Conservation (phyloP, 2,797 vertebrate species). For the Geotrypetes seraphini region DNA sequence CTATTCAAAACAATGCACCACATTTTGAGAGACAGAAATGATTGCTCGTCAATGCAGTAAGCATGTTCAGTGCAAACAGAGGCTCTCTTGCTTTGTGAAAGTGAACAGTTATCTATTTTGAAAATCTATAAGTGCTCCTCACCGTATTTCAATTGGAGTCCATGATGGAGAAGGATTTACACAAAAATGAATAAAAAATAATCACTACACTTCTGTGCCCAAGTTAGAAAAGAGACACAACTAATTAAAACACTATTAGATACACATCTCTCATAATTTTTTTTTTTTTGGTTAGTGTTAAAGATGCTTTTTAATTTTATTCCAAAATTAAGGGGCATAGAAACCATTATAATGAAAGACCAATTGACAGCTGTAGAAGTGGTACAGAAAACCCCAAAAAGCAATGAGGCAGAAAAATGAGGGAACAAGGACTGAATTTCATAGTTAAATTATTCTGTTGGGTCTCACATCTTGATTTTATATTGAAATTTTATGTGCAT, state of each 20-base stretch:
- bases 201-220: slow-evolving; percentile 41
- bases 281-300: slow-evolving; percentile 17
- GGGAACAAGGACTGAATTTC: slow-evolving; percentile 34
- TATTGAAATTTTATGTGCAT: slow-evolving; percentile 32
- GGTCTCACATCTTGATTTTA: slow-evolving; percentile 30
- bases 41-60: background rate
- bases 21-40: too few species aligned
- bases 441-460: slow-evolving; percentile 31
- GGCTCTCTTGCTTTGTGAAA: background rate
- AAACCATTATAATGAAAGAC: slow-evolving; percentile 25
- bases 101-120: background rate
- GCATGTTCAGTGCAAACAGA: background rate
- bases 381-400: slow-evolving; percentile 26
- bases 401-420: slow-evolving; percentile 38
- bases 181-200: slow-evolving; percentile 41
- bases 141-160: too few species aligned
- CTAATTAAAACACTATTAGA: slow-evolving; percentile 38
- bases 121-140: too few species aligned
- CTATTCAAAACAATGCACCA: too few species aligned
- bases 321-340: slow-evolving; percentile 32
- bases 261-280: slow-evolving; percentile 35
- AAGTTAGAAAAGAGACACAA: slow-evolving; percentile 40
- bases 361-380: slow-evolving; percentile 15
- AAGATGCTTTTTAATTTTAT: slow-evolving; percentile 29
- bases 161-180: too few species aligned